Evolutionary conservation across 2,888 invertebrate genomes (phyloP), one percentile per base, ranked within the genome.

Genomic region (Yponomeuta cagnagella): DNA sequence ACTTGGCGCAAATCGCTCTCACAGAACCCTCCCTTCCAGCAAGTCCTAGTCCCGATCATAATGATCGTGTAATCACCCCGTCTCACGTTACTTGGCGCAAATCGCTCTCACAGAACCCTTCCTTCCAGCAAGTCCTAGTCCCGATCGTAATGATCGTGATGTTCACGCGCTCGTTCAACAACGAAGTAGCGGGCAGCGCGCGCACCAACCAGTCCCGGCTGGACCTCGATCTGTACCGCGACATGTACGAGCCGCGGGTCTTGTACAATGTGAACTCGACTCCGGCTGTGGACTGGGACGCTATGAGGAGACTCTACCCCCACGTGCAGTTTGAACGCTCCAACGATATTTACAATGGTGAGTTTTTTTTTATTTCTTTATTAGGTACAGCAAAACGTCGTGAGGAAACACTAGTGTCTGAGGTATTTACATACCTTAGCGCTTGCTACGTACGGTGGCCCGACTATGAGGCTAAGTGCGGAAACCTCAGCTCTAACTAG

Each of bases 51-150:
- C 0, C 88, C 89, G 0, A 73, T 88, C 5, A 0, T 73, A 0
- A 33, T 80, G 63, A 74, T 85, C 43, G 72, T 73, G 52, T 23
- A 23, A 23, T 23, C 1, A 23, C 23, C 63, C 4, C 33, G n/a
- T 10, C 2, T 10, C 52, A 4, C 6, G 10, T 12, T 4, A 52
- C 6, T 52, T 52, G 52, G 10, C 52, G 52, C 52, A 52, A 52
- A 12, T 52, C 52, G 52, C 10, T 8, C 52, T 52, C 6, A 23
- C 64, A 3, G n/a, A 23, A 23, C 64, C n/a, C 30, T 6, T 23
- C 43, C 31, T 43, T 75, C 77, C 83, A 88, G 88, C 85, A 87
- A 85, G 68, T 84, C 1, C 0, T 85, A 0, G n/a, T 86, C 0
- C 88, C 89, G 0, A 73, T 88, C 5, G 0, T 73, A 0, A 33